These are phyloP conservation scores for Cynocephalus volans DNA, from an alignment of 2,113 vertebrate species.

Conservation along the genomic window DNA sequence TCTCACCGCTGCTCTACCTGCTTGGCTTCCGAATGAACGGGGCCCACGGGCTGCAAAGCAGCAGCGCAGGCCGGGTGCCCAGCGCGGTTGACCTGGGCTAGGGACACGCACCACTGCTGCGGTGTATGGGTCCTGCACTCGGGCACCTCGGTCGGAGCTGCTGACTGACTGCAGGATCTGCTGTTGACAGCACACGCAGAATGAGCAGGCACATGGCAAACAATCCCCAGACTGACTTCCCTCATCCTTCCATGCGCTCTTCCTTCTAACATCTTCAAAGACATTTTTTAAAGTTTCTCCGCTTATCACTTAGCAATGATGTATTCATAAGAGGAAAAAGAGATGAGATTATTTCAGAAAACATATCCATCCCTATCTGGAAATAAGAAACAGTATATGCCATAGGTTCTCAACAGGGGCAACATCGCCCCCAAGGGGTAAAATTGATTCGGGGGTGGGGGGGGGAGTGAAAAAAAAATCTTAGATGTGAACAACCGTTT, in stretches of 20 bases:
- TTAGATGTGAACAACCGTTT: background rate
- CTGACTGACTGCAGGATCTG: rapidly evolving
- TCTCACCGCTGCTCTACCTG: conserved; percentile 94
- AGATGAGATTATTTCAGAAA: background rate
- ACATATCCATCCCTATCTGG: background rate
- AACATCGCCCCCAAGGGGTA: conserved; percentile 75
- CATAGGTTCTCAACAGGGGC: conserved; percentile 49
- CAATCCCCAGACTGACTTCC: background rate
- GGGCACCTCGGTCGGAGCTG: background rate
- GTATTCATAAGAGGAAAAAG: conserved; percentile 35
- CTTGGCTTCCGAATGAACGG: conserved; percentile 90
- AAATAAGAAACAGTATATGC: conserved; percentile 27
- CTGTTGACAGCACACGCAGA: background rate
- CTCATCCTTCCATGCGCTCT: background rate
- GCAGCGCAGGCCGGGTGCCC: conserved; percentile 72
- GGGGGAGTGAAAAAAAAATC: background rate
- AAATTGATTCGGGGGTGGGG: background rate
- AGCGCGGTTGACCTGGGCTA: background rate
- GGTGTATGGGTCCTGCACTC: rapidly evolving
- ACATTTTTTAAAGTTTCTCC: conserved; percentile 9
- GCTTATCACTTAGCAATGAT: conserved; percentile 50
- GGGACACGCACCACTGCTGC: rapidly evolving
- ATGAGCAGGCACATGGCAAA: background rate
- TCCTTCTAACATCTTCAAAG: conserved; percentile 37
- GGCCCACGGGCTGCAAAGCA: conserved; percentile 84